Base-by-base conservation (phyloP, 2,113 vertebrate genomes). In the Gracilinanus agilis region DNA sequence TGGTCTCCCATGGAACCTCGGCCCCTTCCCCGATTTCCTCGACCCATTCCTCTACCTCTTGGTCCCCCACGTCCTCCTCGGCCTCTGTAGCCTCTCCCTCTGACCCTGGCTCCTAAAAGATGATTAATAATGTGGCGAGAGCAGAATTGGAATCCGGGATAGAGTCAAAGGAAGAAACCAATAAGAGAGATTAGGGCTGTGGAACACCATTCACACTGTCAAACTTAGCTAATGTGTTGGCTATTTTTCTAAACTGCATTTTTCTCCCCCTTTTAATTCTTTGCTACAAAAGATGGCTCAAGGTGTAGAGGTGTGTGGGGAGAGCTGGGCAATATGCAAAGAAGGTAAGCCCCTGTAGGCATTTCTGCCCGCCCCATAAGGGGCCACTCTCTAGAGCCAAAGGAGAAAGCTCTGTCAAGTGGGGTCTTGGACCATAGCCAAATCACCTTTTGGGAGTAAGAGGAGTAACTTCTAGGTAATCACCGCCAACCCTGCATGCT, bases 11-110 rank as follows among this genome's bases (percentile, higher is more conserved):
- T 97, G 11, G 98, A 99, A 55, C 98, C 98, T 55, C 98, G 55
- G 53, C 98, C 98, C 40, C 98, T 97, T 2, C 98, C 98, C 0
- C 99, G 98, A 95, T 83, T 96, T 58, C 99, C 98, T 75, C 99
- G 95, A 89, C 98, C 98, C 97, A 98, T 97, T 54, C 98, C 98
- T 92, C 98, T 97, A n/a, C 98, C 98, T 90, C 98, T 97, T 90
- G 99, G 98, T 19, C 99, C 99, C 75, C 99, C 99, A 44, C 99
- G 97, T 55, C 99, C 99, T 0, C 99, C 99, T 9, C 99, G 99
- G 91, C 99, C 98, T 90, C 98, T 98, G 98, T 98, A 99, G 89
- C 98, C 99, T 93, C 99, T 98, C n/a, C 98, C 98, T 3, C 99
- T 99, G 91, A 99, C 98, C 95, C 98, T 99, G 56, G 98, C 98